These are phyloP conservation scores for Rachycentron canadum DNA, from an alignment of 2,797 vertebrate genomes.

Conservation along the genomic window DNA sequence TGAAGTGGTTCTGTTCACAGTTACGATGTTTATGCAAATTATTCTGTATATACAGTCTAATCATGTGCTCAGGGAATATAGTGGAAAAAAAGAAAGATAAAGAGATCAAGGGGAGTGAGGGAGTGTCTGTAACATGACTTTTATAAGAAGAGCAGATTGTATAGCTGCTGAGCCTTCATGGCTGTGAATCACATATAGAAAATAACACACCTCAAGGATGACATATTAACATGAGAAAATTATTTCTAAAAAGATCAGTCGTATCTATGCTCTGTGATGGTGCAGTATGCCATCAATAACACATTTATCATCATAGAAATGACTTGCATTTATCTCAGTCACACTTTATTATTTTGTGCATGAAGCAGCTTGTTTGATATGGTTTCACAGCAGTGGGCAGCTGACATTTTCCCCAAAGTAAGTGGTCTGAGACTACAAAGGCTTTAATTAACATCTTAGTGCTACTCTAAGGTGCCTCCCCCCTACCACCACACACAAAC, in stretches of 20 bases:
- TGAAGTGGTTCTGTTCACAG: slow-evolving; percentile 33
- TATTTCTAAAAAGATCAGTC: slow-evolving; percentile 35
- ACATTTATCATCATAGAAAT: slow-evolving; percentile 40
- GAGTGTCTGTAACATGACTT: slow-evolving; percentile 22
- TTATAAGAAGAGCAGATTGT: slow-evolving; percentile 37
- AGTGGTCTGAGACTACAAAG: slow-evolving; percentile 67
- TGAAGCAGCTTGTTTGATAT: slow-evolving; percentile 66
- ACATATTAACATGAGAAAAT: slow-evolving; percentile 13
- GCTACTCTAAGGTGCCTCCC: slow-evolving; percentile 42
- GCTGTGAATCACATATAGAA: slow-evolving; percentile 37
- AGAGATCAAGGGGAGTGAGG: slow-evolving; percentile 56
- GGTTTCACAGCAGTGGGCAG: slow-evolving; percentile 67
- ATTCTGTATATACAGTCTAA: slow-evolving; percentile 55
- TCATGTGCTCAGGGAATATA: slow-evolving; percentile 60
- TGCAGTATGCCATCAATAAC: slow-evolving; percentile 17
- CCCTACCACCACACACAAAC: slow-evolving; percentile 16
- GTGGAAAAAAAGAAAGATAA: slow-evolving; percentile 46
- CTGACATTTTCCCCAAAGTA: slow-evolving; percentile 69
- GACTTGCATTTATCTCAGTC: slow-evolving; percentile 58
- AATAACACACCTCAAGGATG: slow-evolving; percentile 16
- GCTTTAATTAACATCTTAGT: slow-evolving; percentile 78
- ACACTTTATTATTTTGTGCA: slow-evolving; percentile 67
- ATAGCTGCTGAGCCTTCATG: slow-evolving; percentile 33
- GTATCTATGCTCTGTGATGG: slow-evolving; percentile 40
- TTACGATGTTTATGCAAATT: slow-evolving; percentile 64